These are phyloP conservation scores for Panulirus ornatus DNA, from an alignment of 1,140 invertebrate species.

Conservation along the genomic window DNA sequence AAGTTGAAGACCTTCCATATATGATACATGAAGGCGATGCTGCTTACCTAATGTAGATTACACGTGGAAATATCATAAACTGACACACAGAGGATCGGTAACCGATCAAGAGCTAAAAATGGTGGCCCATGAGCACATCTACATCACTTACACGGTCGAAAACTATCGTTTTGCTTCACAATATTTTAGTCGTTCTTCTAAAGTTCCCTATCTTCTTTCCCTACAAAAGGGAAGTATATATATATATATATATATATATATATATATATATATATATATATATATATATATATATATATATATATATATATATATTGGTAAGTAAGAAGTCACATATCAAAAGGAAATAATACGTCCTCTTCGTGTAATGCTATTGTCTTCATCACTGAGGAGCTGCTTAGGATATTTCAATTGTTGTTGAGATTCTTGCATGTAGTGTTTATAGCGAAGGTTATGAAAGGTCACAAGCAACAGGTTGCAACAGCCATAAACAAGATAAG, in stretches of 20 bases:
- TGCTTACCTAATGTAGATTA: too few species aligned
- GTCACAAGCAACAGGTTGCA: background rate
- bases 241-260: background rate
- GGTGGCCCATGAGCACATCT: too few species aligned
- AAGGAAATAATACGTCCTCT: background rate
- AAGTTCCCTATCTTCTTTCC: too few species aligned
- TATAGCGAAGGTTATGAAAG: background rate
- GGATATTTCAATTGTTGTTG: background rate
- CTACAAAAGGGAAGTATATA: background rate
- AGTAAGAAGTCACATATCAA: background rate
- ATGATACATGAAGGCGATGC: too few species aligned
- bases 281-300: conserved; percentile 41
- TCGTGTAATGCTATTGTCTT: too few species aligned
- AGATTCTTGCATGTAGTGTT: background rate
- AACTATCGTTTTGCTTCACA: too few species aligned
- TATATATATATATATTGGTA: conserved; percentile 50
- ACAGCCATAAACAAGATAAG: background rate
- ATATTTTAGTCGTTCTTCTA: too few species aligned
- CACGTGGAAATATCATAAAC: too few species aligned
- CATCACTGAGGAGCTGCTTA: background rate
- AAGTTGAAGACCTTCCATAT: too few species aligned
- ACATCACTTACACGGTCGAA: too few species aligned
- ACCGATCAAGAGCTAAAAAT: too few species aligned
- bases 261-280: conserved; percentile 53
- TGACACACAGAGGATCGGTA: too few species aligned